phyloP scores from a whole-genome alignment of 2,888 invertebrate species.

The Odontomyia ornata region DNA sequence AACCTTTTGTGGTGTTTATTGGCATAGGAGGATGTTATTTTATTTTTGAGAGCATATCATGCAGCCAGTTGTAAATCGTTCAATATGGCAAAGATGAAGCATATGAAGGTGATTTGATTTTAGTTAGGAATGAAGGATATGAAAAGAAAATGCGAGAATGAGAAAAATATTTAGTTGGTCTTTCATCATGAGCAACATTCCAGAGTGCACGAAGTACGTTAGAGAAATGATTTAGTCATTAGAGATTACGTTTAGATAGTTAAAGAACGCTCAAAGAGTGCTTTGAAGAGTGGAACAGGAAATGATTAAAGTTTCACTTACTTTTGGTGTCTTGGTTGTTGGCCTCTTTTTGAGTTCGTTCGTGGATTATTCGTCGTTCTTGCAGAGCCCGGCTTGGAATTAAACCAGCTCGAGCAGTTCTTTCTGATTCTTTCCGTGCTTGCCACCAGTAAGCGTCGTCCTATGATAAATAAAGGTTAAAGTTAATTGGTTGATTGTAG shows the following conservation, averaged over 20 bases:
- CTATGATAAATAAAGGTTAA: constrained; percentile 50
- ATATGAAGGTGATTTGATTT: neutral
- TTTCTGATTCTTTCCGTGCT: constrained; percentile 88
- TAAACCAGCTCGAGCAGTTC: constrained; percentile 90
- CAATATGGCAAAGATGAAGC: neutral
- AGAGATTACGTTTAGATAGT: too few species aligned
- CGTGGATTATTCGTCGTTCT: constrained; percentile 84
- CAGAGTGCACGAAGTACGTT: too few species aligned
- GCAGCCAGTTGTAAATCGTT: neutral
- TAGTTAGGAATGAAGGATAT: neutral
- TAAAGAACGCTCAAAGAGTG: too few species aligned
- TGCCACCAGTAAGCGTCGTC: constrained; percentile 83
- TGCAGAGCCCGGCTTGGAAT: constrained; percentile 94
- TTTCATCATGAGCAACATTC: too few species aligned
- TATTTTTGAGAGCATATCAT: neutral
- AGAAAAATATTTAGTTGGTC: neutral
- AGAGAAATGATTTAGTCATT: too few species aligned
- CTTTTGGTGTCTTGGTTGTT: constrained; percentile 70
- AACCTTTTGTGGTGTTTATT: constrained; percentile 58
- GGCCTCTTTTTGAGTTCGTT: constrained; percentile 68
- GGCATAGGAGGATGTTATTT: neutral
- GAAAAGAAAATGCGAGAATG: constrained; percentile 1
- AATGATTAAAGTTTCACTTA: constrained; percentile 50
- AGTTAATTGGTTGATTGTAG: too few species aligned
- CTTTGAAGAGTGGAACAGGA: too few species aligned